Conservation (phyloP, 2,888 invertebrate genomes). For the Agrenia bidenticulata region DNA sequence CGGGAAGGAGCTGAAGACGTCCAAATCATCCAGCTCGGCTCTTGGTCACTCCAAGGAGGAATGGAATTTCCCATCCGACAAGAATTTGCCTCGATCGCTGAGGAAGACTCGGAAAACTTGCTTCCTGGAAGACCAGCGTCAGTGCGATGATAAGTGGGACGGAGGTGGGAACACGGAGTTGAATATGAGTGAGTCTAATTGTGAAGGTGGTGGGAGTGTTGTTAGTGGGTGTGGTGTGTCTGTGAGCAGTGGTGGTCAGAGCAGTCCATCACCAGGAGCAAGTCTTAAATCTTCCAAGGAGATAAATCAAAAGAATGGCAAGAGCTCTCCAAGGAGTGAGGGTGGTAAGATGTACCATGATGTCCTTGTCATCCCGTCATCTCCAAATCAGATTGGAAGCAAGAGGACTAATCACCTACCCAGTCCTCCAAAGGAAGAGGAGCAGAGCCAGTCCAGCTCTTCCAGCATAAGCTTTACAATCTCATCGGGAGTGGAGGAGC, state of each 20-base stretch:
- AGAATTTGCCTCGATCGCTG: slow-evolving; percentile 51
- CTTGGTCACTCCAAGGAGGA: slow-evolving; percentile 33
- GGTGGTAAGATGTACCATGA: slow-evolving; percentile 45
- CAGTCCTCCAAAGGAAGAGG: not conserved
- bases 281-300: not conserved
- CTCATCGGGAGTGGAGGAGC: not conserved
- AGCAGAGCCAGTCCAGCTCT: slow-evolving; percentile 17
- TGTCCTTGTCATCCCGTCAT: slow-evolving; percentile 16
- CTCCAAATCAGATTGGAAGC: slow-evolving; percentile 17
- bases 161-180: slow-evolving; percentile 1
- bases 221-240: not conserved
- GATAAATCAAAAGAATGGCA: slow-evolving; percentile 15
- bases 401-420: not conserved
- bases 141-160: slow-evolving; percentile 23
- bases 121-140: slow-evolving; percentile 45
- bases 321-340: slow-evolving; percentile 22
- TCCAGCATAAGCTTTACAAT: slow-evolving; percentile 33
- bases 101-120: slow-evolving; percentile 51
- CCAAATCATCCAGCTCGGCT: not conserved
- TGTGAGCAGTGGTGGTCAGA: not conserved
- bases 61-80: slow-evolving; percentile 52
- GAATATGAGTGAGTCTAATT: slow-evolving; percentile 16
- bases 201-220: slow-evolving; percentile 5
- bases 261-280: not conserved
- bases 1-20: slow-evolving; percentile 4